Percentiles rank a stretch among this genome's conserved stretches.
These are phyloP conservation scores for Periophthalmus magnuspinnatus DNA, from an alignment of 2,797 vertebrate genomes.

Conservation along the genomic window DNA sequence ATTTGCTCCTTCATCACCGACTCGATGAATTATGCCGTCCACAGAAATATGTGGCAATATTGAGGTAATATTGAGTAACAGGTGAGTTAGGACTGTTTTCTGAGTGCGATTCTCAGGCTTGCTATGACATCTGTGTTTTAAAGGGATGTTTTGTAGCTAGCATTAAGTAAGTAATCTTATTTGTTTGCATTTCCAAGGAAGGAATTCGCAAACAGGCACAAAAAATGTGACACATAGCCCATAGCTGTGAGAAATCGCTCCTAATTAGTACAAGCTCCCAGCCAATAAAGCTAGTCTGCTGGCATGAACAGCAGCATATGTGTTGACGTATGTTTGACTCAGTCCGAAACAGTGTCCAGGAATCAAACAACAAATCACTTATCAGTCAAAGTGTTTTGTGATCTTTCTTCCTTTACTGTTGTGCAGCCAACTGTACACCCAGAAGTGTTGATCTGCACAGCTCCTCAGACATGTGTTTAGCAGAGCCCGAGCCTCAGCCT, in stretches of 20 bases:
- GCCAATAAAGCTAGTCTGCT: constrained; percentile 33
- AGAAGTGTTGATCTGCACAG: constrained; percentile 26
- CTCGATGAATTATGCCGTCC: constrained; percentile 25
- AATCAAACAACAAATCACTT: constrained; percentile 21
- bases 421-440: constrained; percentile 12
- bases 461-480: constrained; percentile 56
- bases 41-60: constrained; percentile 29
- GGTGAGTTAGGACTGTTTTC: constrained; percentile 29
- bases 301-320: constrained; percentile 17
- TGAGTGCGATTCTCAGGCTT: constrained; percentile 10
- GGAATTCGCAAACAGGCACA: constrained; percentile 12
- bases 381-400: constrained; percentile 28
- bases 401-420: constrained; percentile 30
- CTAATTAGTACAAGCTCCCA: constrained; percentile 22
- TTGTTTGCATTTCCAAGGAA: constrained; percentile 14
- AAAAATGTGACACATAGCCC: constrained; percentile 22
- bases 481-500: constrained; percentile 55
- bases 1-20: constrained; percentile 25
- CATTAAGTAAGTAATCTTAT: constrained; percentile 11
- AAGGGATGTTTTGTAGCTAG: constrained; percentile 18
- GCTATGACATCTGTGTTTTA: constrained; percentile 22
- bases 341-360: constrained; percentile 10
- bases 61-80: constrained; percentile 29
- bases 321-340: constrained; percentile 17
- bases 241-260: constrained; percentile 18